Percentiles rank a stretch among this genome's conserved stretches.
Evolutionary conservation across 2,888 invertebrate species (phyloP).

Genomic region (Sarcophaga variegata): DNA sequence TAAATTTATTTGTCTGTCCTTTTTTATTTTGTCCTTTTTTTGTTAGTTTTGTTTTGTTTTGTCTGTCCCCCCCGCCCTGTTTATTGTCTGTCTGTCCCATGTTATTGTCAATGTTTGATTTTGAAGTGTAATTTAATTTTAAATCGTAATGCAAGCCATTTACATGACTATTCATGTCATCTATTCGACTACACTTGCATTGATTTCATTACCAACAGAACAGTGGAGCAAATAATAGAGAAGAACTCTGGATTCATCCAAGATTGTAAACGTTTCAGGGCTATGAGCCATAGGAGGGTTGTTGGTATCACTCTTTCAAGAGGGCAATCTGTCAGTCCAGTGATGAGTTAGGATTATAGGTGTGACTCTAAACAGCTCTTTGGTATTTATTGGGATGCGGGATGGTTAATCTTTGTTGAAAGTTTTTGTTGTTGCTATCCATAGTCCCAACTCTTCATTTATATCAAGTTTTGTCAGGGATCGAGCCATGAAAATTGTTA

Average conservation of each 20-base stretch:
- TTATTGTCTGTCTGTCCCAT: not conserved
- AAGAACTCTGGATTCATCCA: not conserved
- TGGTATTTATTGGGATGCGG: too few species aligned
- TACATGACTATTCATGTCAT: slow-evolving; percentile 46
- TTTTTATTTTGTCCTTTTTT: not conserved
- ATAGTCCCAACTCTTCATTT: too few species aligned
- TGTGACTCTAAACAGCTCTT: too few species aligned
- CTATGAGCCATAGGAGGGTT: too few species aligned
- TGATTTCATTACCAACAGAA: slow-evolving; percentile 5
- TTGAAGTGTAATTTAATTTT: slow-evolving; percentile 64
- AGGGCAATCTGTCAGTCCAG: too few species aligned
- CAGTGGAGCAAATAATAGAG: not conserved
- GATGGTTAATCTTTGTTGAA: too few species aligned
- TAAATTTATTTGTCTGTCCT: not conserved
- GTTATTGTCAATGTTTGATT: slow-evolving; percentile 51
- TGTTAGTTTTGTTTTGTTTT: not conserved
- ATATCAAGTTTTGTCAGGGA: too few species aligned
- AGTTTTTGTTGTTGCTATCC: too few species aligned
- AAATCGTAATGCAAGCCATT: slow-evolving; percentile 55
- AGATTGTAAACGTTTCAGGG: too few species aligned
- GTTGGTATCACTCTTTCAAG: too few species aligned
- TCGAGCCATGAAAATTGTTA: too few species aligned
- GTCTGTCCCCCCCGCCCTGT: not conserved
- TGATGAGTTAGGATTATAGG: too few species aligned
- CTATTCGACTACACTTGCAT: slow-evolving; percentile 18